Evolutionary conservation across 53 echinoderm and acorn worm genomes (phyloP).

Genomic region (Astropecten irregularis): DNA sequence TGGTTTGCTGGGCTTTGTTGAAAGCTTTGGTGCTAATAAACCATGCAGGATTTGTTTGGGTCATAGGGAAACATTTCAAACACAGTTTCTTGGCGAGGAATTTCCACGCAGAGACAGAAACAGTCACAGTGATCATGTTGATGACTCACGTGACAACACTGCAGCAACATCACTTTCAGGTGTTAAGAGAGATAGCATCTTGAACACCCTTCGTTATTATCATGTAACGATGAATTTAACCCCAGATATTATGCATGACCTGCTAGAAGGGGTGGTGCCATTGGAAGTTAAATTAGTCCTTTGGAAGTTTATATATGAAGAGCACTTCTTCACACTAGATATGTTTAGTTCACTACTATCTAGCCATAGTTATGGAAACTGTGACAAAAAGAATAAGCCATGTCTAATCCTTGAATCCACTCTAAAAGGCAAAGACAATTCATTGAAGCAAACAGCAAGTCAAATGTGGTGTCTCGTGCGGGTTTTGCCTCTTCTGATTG

Average conservation of each 20-base stretch:
- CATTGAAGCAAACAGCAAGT: constrained; percentile 45
- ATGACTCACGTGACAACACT: too few relatives aligned
- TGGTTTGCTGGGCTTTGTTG: constrained; percentile 32
- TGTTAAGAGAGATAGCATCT: constrained; percentile 25
- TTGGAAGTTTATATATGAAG: constrained; percentile 37
- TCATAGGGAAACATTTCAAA: background rate
- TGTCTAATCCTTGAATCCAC: constrained; percentile 25
- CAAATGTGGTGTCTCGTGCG: constrained; percentile 72
- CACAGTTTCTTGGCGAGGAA: background rate
- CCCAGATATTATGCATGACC: constrained; percentile 51
- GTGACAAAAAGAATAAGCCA: constrained; percentile 60
- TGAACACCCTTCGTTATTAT: constrained; percentile 15
- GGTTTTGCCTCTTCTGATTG: constrained; percentile 39
- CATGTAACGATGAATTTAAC: constrained; percentile 30
- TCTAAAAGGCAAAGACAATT: constrained; percentile 33
- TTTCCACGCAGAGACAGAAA: background rate
- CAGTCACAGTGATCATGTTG: background rate
- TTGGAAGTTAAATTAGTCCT: constrained; percentile 49
- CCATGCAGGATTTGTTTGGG: constrained; percentile 10
- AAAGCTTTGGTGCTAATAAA: constrained; percentile 12
- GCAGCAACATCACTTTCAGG: constrained; percentile 12
- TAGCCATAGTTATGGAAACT: constrained; percentile 39
- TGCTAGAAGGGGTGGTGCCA: constrained; percentile 31
- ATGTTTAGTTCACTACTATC: constrained; percentile 13
- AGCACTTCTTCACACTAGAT: constrained; percentile 49